Evolutionary conservation across 2,797 vertebrate species (phyloP), one percentile per base, ranked within the genome.

Genomic region (Fistularia tabacaria): DNA sequence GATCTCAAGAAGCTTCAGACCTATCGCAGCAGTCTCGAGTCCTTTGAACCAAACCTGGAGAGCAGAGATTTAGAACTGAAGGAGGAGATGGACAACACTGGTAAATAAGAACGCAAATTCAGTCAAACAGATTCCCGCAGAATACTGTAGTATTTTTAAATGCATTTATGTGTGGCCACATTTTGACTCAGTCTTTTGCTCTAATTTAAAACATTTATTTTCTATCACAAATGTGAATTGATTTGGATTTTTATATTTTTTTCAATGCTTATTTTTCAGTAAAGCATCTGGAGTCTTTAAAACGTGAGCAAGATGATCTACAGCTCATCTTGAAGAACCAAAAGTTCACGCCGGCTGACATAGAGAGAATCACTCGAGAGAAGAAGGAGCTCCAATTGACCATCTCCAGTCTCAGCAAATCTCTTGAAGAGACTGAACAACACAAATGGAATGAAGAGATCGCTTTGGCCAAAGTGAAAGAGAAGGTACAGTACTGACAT

Each of bases 401-500:
- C 9, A 90, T 94, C 76, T 74, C 87, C 73, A 93, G 85, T 57
- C 85, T 95, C 74, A 92, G 58, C 55, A 94, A 91, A 65, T 92
- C 91, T 64, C 76, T 95, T 3, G 93, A 96, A 63, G 88, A 93
- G 14, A 91, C 93, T 8, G 88, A 98, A 54, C 91, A 93, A 71
- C 92, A 94, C 38, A 80, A 92, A 80, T 98, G 95, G 97, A 94
- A 92, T 49, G 95, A 98, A 68, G 95, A 99, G 74, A 86, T 97
- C 7, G 90, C 92, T 59, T 85, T 96, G 47, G 92, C 92, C 45
- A 94, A 93, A 90, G 87, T 83, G 64, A 98, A 93, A 75, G 95
- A 96, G 54, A 88, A 89, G 81, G 86, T 87, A 76, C n/a, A 36
- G 8, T 14, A 3, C 55, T 14, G 25, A 36, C 10, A 49, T 36